Base-by-base conservation (phyloP, 2,113 vertebrate genomes). In the Hipposideros armiger region DNA sequence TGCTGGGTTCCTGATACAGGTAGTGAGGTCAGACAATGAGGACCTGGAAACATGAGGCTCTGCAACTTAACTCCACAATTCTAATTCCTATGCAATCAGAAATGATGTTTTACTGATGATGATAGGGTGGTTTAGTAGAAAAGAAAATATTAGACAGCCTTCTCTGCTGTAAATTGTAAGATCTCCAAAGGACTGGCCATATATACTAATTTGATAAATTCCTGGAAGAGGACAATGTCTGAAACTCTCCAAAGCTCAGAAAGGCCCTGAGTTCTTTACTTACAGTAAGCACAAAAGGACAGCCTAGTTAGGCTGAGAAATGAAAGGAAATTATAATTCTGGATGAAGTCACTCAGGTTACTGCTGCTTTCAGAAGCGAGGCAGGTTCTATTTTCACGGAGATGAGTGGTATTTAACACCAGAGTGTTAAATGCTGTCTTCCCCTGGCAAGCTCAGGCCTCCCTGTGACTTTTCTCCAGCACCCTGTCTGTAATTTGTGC, bases 241-340 rank as follows among this genome's bases (percentile, higher is more conserved):
- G 36, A 64, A 94, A 47, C 13, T 81, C 30, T 72, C 83, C 67
- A 69, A 16, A 42, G 72, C 47, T 72, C 47, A 93, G 74, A 69
- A 66, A 77, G 19, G 11, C 19, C 26, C 30, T 66, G 11, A 81
- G 30, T 69, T 74, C 58, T 50, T 92, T 54, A 32, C 13, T 40
- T 70, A 28, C 9, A 80, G 36, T 76, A 74, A 91, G 86, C 20
- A 32, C 19, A 62, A 87, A 83, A 16, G 73, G 30, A 50, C 36
- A 42, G 47, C 47, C 30, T 40, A 42, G 10, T 82, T 50, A 56
- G 56, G 14, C 47, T 36, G 36, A 95, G 45, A 95, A 93, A 50
- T 74, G 32, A 87, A 83, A 67, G 24, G 80, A 94, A 92, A 95
- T 90, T 54, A 72, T 47, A 85, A 28, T 14, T 73, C 42, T 2